Evolutionary conservation across 30 jellyfish, hydroid and myxozoan genomes (phyloP).

Genomic region (Chironex yamaguchii): DNA sequence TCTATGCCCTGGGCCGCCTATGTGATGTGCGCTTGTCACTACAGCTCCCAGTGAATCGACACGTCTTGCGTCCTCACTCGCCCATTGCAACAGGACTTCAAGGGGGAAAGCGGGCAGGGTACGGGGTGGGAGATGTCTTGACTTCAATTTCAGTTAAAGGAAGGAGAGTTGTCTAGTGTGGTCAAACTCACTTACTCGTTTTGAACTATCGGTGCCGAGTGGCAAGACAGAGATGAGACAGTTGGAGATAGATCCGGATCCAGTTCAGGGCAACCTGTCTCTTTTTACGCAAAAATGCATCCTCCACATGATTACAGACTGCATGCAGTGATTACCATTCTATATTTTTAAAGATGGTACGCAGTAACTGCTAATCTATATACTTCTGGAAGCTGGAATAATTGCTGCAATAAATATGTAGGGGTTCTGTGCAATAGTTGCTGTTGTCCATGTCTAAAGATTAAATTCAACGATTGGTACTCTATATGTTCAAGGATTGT

Average conservation of each 20-base stretch:
- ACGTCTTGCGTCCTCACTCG: not conserved
- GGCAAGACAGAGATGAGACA: not conserved
- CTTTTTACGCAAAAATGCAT: too few species aligned
- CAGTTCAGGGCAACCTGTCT: not conserved
- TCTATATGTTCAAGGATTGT: too few species aligned
- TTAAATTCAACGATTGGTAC: too few species aligned
- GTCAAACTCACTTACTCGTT: not conserved
- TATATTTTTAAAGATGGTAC: too few species aligned
- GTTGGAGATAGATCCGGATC: not conserved
- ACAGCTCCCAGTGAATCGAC: not conserved
- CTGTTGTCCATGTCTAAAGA: too few species aligned
- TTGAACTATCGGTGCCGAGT: not conserved
- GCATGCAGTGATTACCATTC: too few species aligned
- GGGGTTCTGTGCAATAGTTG: too few species aligned
- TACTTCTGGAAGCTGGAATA: too few species aligned
- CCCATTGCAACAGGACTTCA: not conserved
- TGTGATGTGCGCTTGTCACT: not conserved
- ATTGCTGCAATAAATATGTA: too few species aligned
- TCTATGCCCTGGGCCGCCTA: not conserved
- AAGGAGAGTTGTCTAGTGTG: not conserved
- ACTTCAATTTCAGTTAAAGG: not conserved
- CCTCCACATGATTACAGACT: too few species aligned
- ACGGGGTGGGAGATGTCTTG: not conserved
- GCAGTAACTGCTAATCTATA: too few species aligned
- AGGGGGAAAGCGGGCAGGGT: too few species aligned